phyloP scores from a whole-genome alignment of 1,140 invertebrate genomes.

The Aphelinus certus region DNA sequence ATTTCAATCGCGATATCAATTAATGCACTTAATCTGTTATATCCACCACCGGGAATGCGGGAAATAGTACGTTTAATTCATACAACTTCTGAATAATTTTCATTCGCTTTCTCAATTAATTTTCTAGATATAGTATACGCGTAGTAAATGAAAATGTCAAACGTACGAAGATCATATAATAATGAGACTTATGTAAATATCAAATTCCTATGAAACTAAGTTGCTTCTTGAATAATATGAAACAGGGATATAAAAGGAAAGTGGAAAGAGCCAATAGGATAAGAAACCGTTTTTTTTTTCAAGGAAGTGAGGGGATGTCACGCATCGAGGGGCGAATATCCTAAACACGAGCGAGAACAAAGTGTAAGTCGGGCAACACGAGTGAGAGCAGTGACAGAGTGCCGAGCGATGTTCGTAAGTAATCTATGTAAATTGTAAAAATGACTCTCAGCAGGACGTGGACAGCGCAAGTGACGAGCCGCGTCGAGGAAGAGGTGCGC shows the following conservation, averaged over 20 bases:
- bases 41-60: no score
- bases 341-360: slow-evolving; percentile 14
- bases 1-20: neutral
- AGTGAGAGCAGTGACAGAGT: slow-evolving; percentile 5
- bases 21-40: no score
- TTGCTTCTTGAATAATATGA: neutral
- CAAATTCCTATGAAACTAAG: neutral
- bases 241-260: neutral
- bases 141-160: no score
- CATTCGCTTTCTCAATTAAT: no score
- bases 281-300: neutral
- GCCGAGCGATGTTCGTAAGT: slow-evolving; percentile 8
- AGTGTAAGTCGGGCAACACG: neutral
- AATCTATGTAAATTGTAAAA: slow-evolving; percentile 30
- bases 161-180: no score
- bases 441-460: slow-evolving; percentile 4
- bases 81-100: no score
- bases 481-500: neutral
- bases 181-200: no score
- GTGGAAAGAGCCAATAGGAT: neutral
- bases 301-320: neutral
- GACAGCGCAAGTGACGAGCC: neutral
- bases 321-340: neutral
- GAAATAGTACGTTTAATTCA: no score
- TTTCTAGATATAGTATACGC: no score